A percentile compares a stretch with the other conserved stretches of the same genome.
These are phyloP conservation scores for Eupithecia inturbata DNA, from an alignment of 2,888 invertebrate genomes.

Conservation along the genomic window DNA sequence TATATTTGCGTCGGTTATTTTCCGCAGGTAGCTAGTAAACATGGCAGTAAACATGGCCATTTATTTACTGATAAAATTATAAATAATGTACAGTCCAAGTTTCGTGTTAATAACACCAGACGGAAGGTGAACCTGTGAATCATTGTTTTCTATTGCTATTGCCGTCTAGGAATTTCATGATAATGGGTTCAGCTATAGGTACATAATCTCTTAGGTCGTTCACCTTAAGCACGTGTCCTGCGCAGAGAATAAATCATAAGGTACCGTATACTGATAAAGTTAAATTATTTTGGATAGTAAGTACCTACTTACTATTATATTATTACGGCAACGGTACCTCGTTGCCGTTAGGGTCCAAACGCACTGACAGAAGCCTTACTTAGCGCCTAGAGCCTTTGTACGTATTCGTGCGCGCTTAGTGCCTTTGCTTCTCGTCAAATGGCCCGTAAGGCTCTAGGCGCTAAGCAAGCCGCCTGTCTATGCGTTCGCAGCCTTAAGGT, in stretches of 20 bases:
- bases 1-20: conserved; percentile 13
- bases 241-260: not conserved
- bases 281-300: too few species aligned
- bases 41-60: conserved; percentile 8
- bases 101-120: conserved; percentile 15
- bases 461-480: too few species aligned
- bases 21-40: conserved; percentile 16
- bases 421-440: too few species aligned
- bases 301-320: too few species aligned
- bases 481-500: too few species aligned
- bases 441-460: too few species aligned
- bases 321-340: too few species aligned
- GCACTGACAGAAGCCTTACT: too few species aligned
- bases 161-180: not conserved
- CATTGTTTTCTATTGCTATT: conserved; percentile 8
- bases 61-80: conserved; percentile 16
- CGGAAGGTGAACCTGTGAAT: conserved; percentile 21
- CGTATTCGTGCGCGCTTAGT: too few species aligned
- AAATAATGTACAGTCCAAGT: conserved; percentile 21
- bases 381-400: too few species aligned
- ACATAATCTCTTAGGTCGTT: not conserved
- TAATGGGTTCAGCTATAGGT: conserved; percentile 4
- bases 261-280: too few species aligned
- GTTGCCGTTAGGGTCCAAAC: too few species aligned
- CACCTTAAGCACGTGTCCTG: not conserved